Percentiles rank a stretch among this genome's conserved stretches.
Conservation (phyloP, 2,888 invertebrate species). For the Calameuta pallipes region DNA sequence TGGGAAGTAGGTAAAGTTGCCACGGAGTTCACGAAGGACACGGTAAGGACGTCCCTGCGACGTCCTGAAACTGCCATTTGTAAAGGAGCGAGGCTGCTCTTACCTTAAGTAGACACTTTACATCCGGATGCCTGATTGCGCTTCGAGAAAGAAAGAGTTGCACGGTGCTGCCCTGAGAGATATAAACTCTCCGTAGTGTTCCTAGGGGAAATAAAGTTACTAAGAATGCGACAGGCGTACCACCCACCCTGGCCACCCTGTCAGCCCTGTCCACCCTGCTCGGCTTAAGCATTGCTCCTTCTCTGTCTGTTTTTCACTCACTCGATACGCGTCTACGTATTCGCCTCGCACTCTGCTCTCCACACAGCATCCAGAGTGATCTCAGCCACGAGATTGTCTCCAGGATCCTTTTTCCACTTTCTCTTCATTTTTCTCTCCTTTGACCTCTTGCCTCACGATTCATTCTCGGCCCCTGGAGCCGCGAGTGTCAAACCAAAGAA, state of each 20-base stretch:
- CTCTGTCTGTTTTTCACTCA: not conserved
- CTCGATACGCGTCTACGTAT: not conserved
- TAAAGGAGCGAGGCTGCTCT: not conserved
- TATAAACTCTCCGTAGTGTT: constrained; percentile 29
- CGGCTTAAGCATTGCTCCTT: not conserved
- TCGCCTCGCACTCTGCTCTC: not conserved
- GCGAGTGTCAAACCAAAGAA: not conserved
- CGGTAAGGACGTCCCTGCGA: not conserved
- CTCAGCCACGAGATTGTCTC: not conserved
- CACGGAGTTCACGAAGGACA: not conserved
- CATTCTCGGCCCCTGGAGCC: not conserved
- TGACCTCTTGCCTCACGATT: not conserved
- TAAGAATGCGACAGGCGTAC: not conserved
- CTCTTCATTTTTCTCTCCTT: not conserved
- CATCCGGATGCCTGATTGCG: constrained; percentile 4
- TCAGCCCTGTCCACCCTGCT: too few relatives aligned
- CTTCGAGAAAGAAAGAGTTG: constrained; percentile 20
- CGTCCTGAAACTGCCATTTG: not conserved
- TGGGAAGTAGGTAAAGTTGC: not conserved
- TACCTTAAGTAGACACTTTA: not conserved
- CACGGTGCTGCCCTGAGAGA: constrained; percentile 20
- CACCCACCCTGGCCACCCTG: not conserved
- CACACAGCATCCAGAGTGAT: not conserved
- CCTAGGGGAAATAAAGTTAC: constrained; percentile 34
- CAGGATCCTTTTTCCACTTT: not conserved